Base-by-base conservation (phyloP, 1,140 invertebrate species). In the Pollicipes pollicipes region DNA sequence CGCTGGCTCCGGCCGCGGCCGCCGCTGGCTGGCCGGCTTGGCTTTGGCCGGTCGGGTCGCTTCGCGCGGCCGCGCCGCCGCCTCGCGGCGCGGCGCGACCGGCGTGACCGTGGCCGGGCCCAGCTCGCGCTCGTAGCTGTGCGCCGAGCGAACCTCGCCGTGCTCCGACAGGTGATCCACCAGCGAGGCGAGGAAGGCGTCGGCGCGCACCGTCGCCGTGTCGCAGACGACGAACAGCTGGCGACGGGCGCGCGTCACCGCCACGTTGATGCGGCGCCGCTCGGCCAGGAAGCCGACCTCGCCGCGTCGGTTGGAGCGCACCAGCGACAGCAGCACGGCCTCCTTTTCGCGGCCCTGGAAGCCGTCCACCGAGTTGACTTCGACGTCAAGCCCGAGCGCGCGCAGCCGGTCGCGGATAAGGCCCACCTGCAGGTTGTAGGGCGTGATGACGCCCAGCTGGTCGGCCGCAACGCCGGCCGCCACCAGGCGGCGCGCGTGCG, bases 281-380 rank as follows among this genome's bases (percentile, higher is more conserved):
- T 86, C 85, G 4, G 82, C 78, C n/a, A 86, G 77, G 77, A 87
- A 87, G 26, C 85, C 85, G 58, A 86, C 80, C 76, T 84, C 82
- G 73, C 80, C 81, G n/a, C 32, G 70, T 45, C 63, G 67, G 27
- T 73, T 74, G 2, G 83, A 83, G 66, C 83, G 76, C 8, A 84
- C 83, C 45, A 84, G 75, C n/a, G 82, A 82, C 45, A 84, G 35
- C 37, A 84, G 74, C 0, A 84, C 79, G 30, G 82, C 82, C 75
- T 84, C 83, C 73, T 84, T 83, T 74, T 84, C 83, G 72, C 83
- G 74, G 1, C 83, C 83, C 76, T 84, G 83, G 73, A 84, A 84
- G 10, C 84, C 84, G 78, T 87, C 86, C 0, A 87, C 85, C 13
- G 83, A 83, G 72, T 81, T 83, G 10, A 85, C 80, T 75, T 84